These are phyloP conservation scores for Corythoichthys intestinalis DNA, from an alignment of 2,113 vertebrate species.

Conservation along the genomic window DNA sequence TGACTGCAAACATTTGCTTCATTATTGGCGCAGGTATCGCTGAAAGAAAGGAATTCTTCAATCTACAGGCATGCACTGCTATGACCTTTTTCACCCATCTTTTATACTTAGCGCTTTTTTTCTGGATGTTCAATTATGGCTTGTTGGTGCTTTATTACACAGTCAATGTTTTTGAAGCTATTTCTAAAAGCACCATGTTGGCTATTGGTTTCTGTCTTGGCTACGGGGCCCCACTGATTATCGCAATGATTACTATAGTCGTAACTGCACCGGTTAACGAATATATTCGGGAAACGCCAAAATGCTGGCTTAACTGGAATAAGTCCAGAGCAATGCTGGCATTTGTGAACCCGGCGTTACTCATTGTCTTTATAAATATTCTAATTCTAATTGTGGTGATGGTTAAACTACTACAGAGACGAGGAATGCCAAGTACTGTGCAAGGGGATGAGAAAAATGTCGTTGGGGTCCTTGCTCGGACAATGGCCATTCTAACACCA, in stretches of 20 bases:
- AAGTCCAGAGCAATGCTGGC: conserved; percentile 75
- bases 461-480: conserved; percentile 71
- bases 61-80: conserved; percentile 49
- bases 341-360: conserved; percentile 75
- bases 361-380: conserved; percentile 48
- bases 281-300: conserved; percentile 45
- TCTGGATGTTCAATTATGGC: conserved; percentile 82
- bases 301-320: conserved; percentile 81
- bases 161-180: conserved; percentile 61
- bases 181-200: conserved; percentile 34
- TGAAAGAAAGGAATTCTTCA: fast-evolving
- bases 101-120: conserved; percentile 81
- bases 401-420: conserved; percentile 70
- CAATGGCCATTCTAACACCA: conserved; percentile 78
- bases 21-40: conserved; percentile 54
- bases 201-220: conserved; percentile 67
- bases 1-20: conserved; percentile 61
- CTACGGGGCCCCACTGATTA: conserved; percentile 77
- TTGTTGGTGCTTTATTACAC: conserved; percentile 78
- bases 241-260: conserved; percentile 73
- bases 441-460: conserved; percentile 53
- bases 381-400: conserved; percentile 74
- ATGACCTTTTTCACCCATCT: conserved; percentile 71
- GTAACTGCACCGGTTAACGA: conserved; percentile 59
- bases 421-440: conserved; percentile 20